Evolutionary conservation across 2,113 vertebrate species (phyloP).

Genomic region (Bambusicola thoracicus): DNA sequence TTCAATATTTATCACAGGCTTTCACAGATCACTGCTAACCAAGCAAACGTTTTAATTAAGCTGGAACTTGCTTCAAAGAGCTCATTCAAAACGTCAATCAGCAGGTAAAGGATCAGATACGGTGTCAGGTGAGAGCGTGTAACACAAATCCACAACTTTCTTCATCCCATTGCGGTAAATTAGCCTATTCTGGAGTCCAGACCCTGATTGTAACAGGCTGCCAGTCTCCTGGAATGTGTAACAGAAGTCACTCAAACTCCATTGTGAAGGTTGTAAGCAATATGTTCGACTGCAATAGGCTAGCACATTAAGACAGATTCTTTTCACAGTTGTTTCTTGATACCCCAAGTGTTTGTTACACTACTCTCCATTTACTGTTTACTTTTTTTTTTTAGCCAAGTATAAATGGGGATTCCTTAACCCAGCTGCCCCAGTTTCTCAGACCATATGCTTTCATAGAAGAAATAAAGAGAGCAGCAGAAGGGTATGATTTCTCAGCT

Average conservation of each 20-base stretch:
- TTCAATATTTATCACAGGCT: slow-evolving; percentile 99
- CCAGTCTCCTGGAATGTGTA: slow-evolving; percentile 87
- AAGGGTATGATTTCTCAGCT: slow-evolving; percentile 41
- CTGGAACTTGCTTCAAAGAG: slow-evolving; percentile 98
- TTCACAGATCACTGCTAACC: slow-evolving; percentile 99
- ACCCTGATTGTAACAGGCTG: slow-evolving; percentile 86
- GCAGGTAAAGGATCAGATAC: slow-evolving; percentile 88
- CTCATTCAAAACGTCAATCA: slow-evolving; percentile 99
- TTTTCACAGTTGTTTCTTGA: slow-evolving; percentile 85
- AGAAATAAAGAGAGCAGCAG: slow-evolving; percentile 48
- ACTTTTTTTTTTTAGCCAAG: slow-evolving; percentile 65
- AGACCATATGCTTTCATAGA: slow-evolving; percentile 50
- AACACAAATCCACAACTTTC: slow-evolving; percentile 90
- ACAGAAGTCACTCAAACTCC: slow-evolving; percentile 85
- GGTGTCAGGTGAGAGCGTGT: slow-evolving; percentile 94
- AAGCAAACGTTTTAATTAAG: slow-evolving; percentile 99
- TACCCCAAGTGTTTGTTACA: slow-evolving; percentile 86
- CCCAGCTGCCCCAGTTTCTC: slow-evolving; percentile 74
- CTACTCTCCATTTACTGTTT: slow-evolving; percentile 85
- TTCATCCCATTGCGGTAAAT: slow-evolving; percentile 84
- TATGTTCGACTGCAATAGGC: slow-evolving; percentile 87
- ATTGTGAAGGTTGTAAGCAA: slow-evolving; percentile 90
- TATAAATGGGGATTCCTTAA: slow-evolving; percentile 82
- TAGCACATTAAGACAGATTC: slow-evolving; percentile 85
- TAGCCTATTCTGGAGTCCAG: slow-evolving; percentile 82